phyloP scores from a whole-genome alignment of 2,113 vertebrate genomes.

The Cinclus cinclus region DNA sequence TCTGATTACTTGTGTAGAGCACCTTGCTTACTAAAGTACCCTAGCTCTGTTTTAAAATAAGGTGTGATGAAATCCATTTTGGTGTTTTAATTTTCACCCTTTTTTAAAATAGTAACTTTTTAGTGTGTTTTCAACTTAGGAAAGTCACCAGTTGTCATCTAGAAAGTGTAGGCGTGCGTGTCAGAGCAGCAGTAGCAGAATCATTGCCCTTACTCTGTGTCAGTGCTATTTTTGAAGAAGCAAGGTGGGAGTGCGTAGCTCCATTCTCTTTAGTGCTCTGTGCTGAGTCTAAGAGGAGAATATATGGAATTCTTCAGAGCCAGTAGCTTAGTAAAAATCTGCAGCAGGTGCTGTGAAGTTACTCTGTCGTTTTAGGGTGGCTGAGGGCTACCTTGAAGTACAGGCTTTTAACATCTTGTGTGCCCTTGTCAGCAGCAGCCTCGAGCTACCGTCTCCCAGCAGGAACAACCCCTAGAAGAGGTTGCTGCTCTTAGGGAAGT shows the following conservation, averaged over 20 bases:
- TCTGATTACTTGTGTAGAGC: not conserved
- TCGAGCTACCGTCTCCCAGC: not conserved
- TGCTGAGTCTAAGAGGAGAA: not conserved
- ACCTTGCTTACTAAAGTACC: not conserved
- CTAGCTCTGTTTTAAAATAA: not conserved
- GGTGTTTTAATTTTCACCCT: not conserved
- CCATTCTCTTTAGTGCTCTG: not conserved
- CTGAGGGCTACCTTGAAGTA: not conserved
- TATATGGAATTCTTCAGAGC: not conserved
- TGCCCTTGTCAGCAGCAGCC: not conserved
- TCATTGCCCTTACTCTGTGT: not conserved
- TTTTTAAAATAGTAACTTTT: not conserved
- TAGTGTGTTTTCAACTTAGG: not conserved
- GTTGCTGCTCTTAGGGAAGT: not conserved
- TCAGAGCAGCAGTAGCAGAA: not conserved
- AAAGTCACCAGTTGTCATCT: not conserved
- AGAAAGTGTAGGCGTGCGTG: not conserved
- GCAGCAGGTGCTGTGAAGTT: not conserved
- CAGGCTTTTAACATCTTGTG: not conserved
- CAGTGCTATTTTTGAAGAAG: not conserved
- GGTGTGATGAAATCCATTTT: not conserved
- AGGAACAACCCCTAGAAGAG: not conserved
- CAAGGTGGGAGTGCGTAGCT: not conserved
- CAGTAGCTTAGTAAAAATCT: not conserved
- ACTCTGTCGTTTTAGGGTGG: accelerated